Conservation (phyloP, 1,140 invertebrate species). For the Pentalonia nigronervosa region DNA sequence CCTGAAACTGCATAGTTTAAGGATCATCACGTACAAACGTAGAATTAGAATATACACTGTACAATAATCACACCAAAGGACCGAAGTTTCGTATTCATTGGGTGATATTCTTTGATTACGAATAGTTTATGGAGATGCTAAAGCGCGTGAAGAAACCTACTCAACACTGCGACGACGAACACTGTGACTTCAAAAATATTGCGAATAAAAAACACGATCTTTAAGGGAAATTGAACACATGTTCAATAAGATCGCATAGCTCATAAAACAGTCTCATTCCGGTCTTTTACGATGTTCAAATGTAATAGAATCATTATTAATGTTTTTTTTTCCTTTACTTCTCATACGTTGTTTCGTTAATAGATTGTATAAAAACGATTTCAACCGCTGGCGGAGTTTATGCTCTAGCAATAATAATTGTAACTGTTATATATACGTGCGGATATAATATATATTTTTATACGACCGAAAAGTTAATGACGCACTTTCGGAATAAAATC, state of each 20-base stretch:
- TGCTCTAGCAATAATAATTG: not conserved
- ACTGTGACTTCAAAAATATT: not conserved
- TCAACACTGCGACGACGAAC: not conserved
- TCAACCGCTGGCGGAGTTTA: not conserved
- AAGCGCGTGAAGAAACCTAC: not conserved
- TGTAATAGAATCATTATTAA: constrained; percentile 7
- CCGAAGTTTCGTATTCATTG: too few species aligned
- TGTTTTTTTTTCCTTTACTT: not conserved
- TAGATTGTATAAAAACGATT: not conserved
- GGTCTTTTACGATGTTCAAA: not conserved
- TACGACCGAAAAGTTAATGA: not conserved
- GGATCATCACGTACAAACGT: too few species aligned
- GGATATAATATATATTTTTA: not conserved
- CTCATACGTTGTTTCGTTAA: not conserved
- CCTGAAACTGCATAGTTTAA: too few species aligned
- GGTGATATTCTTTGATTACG: not conserved
- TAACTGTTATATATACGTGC: not conserved
- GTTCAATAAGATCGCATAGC: not conserved
- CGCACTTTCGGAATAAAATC: not conserved
- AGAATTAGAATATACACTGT: too few species aligned
- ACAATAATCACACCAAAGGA: not conserved
- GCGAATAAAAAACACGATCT: not conserved
- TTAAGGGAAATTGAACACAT: not conserved
- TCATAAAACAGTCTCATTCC: constrained; percentile 1
- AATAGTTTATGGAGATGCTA: not conserved